Evolutionary conservation across 2,888 invertebrate species (phyloP).

Genomic region (Tridacna gigas): DNA sequence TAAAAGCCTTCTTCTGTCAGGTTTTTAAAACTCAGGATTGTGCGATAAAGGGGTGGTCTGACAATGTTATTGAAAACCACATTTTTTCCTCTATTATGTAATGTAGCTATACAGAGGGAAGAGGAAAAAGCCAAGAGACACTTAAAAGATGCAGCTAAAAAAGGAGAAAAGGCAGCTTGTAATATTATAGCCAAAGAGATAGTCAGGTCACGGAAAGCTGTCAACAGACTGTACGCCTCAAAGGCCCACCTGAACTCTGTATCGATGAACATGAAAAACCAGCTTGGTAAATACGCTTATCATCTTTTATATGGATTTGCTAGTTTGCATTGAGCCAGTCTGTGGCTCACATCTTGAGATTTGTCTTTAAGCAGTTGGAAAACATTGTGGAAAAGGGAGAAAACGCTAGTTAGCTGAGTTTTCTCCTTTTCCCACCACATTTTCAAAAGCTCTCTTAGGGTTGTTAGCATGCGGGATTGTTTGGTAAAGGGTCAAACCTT

Average conservation of each 20-base stretch:
- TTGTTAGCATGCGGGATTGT: no score
- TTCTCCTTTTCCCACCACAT: no score
- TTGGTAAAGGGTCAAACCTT: no score
- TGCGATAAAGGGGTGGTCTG: background rate
- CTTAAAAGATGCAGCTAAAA: conserved; percentile 97
- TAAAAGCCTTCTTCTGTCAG: background rate
- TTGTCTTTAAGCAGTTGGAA: no score
- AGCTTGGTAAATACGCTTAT: conserved; percentile 89
- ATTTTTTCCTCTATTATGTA: background rate
- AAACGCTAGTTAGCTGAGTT: no score
- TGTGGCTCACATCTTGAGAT: no score
- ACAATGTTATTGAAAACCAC: background rate
- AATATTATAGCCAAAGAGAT: conserved; percentile 97
- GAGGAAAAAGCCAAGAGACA: conserved; percentile 98
- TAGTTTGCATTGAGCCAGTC: no score
- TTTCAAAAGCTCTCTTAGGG: no score
- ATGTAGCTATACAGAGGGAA: conserved; percentile 92
- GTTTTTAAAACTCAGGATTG: background rate
- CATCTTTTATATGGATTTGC: background rate
- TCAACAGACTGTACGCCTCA: conserved; percentile 95
- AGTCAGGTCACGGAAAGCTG: conserved; percentile 93
- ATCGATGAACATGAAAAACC: conserved; percentile 98
- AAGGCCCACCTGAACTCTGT: conserved; percentile 99
- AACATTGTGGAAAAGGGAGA: no score
- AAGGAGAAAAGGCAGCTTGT: conserved; percentile 97